These are phyloP conservation scores for Otus sunia DNA, from an alignment of 2,113 vertebrate genomes.

Conservation along the genomic window DNA sequence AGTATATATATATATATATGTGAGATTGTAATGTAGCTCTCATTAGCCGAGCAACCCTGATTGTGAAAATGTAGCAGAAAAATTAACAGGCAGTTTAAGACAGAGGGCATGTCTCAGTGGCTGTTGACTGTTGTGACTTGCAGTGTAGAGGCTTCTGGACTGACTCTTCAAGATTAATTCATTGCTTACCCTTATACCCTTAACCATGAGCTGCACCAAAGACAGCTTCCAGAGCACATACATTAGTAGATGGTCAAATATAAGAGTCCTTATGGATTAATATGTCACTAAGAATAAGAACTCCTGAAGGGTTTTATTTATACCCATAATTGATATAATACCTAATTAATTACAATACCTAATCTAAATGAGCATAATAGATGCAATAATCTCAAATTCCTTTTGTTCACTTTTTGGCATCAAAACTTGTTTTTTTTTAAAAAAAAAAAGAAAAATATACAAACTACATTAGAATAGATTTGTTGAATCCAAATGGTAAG, in stretches of 20 bases:
- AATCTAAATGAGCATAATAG: background rate
- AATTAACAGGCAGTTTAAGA: background rate
- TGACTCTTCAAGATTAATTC: background rate
- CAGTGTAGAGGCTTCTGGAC: background rate
- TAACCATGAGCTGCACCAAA: background rate
- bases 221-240: background rate
- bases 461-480: background rate
- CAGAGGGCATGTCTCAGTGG: background rate
- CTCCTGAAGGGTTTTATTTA: background rate
- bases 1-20: background rate
- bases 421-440: background rate
- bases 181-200: background rate
- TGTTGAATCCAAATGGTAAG: background rate
- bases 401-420: background rate
- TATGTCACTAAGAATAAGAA: background rate
- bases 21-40: background rate
- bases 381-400: background rate
- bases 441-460: background rate
- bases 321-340: background rate
- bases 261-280: background rate
- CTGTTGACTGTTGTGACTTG: background rate
- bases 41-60: background rate
- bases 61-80: background rate
- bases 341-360: background rate
- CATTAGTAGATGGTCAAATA: background rate